phyloP scores from a whole-genome alignment of 2,797 vertebrate species.

The Bucorvus abyssinicus region DNA sequence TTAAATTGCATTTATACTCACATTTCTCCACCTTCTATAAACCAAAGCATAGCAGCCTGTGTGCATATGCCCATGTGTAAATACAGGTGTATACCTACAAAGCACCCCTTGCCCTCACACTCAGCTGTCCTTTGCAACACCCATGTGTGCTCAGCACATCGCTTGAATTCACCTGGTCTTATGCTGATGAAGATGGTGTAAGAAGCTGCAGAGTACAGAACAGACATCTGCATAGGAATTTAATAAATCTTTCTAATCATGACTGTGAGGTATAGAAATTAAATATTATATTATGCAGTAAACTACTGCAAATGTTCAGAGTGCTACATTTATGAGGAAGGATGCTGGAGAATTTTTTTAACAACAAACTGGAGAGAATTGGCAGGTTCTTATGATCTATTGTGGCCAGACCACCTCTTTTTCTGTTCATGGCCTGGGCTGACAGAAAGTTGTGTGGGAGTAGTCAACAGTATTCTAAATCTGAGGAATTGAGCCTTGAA shows the following conservation, averaged over 20 bases:
- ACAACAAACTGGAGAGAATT: not conserved
- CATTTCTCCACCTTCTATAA: not conserved
- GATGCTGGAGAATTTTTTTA: not conserved
- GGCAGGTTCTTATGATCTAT: not conserved
- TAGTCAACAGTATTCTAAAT: not conserved
- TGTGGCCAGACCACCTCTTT: not conserved
- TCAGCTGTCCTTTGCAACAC: not conserved
- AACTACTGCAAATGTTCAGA: not conserved
- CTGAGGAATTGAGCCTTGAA: not conserved
- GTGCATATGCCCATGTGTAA: not conserved
- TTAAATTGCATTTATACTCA: not conserved
- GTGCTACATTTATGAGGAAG: not conserved
- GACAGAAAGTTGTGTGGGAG: not conserved
- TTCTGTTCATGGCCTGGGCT: not conserved
- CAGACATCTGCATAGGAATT: not conserved
- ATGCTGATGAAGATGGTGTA: not conserved
- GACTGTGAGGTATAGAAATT: not conserved
- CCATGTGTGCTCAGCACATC: not conserved
- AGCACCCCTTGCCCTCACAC: not conserved
- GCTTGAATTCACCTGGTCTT: not conserved
- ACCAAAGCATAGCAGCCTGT: not conserved
- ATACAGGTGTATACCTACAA: not conserved
- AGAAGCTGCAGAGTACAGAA: not conserved
- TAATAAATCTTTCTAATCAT: not conserved
- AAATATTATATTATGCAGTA: not conserved